Evolutionary conservation across 2,113 vertebrate genomes (phyloP).

Genomic region (Embiotoca jacksoni): DNA sequence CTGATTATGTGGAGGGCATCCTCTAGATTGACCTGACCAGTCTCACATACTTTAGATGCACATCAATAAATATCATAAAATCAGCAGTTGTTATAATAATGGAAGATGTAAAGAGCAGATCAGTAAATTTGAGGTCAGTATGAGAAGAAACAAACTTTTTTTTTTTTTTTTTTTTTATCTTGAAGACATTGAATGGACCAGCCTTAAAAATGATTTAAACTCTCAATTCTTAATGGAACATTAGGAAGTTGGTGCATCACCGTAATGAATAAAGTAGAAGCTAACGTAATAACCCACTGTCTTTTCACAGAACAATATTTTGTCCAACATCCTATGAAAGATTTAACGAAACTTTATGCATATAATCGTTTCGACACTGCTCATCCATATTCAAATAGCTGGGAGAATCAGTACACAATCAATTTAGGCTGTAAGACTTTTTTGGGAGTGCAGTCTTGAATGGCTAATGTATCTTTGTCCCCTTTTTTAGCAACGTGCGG

Average conservation of each 20-base stretch:
- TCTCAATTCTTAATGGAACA: too few species aligned
- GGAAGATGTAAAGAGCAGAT: fast-evolving
- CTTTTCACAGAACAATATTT: neutral
- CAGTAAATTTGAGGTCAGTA: too few species aligned
- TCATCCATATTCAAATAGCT: conserved; percentile 10
- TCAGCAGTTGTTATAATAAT: neutral
- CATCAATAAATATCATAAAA: neutral
- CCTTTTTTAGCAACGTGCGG: conserved; percentile 88
- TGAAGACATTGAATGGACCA: too few species aligned
- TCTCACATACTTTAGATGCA: neutral
- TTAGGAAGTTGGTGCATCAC: too few species aligned
- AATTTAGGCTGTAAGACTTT: neutral
- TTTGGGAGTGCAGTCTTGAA: neutral
- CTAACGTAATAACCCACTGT: neutral
- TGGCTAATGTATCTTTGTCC: conserved; percentile 14
- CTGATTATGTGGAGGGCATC: too few species aligned
- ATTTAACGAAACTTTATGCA: neutral
- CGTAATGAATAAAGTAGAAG: neutral
- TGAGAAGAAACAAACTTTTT: too few species aligned
- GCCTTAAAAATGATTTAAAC: too few species aligned
- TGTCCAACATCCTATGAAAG: neutral
- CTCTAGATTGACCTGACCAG: too few species aligned
- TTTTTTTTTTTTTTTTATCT: too few species aligned
- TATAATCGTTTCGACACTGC: neutral
- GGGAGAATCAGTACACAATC: neutral